Evolutionary conservation across 2,797 vertebrate genomes (phyloP).

Genomic region (Platyrinchus mystaceus): DNA sequence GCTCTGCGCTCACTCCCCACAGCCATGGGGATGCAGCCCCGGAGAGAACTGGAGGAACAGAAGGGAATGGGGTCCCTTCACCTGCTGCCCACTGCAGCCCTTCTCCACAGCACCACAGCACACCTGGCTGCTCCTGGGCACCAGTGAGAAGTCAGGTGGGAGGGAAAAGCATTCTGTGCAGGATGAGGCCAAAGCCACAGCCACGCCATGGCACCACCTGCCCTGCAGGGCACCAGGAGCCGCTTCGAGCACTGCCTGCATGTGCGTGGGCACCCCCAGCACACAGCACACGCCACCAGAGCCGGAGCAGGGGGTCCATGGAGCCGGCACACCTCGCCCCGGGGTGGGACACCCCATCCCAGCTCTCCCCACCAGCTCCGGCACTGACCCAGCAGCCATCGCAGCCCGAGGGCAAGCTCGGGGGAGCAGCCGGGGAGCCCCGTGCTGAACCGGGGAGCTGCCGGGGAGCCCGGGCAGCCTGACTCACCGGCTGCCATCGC

Average conservation of each 20-base stretch:
- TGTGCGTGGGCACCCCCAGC: fast-evolving
- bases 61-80: fast-evolving
- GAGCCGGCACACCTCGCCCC: fast-evolving
- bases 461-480: conserved; percentile 35
- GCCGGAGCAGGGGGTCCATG: fast-evolving
- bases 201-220: fast-evolving
- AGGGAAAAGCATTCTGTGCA: fast-evolving
- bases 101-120: fast-evolving
- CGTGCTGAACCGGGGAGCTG: not conserved
- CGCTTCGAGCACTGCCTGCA: fast-evolving
- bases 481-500: conserved; percentile 70
- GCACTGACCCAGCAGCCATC: fast-evolving
- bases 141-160: fast-evolving
- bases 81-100: not conserved
- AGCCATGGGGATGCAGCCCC: fast-evolving
- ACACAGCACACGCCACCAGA: fast-evolving
- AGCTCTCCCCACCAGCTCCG: fast-evolving
- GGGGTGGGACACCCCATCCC: not conserved
- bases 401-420: fast-evolving
- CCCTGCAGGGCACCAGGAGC: fast-evolving
- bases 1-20: fast-evolving
- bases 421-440: not conserved
- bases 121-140: not conserved
- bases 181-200: not conserved
- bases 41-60: not conserved